These are phyloP conservation scores for Notolabrus celidotus DNA, from an alignment of 2,797 vertebrate genomes.

Conservation along the genomic window DNA sequence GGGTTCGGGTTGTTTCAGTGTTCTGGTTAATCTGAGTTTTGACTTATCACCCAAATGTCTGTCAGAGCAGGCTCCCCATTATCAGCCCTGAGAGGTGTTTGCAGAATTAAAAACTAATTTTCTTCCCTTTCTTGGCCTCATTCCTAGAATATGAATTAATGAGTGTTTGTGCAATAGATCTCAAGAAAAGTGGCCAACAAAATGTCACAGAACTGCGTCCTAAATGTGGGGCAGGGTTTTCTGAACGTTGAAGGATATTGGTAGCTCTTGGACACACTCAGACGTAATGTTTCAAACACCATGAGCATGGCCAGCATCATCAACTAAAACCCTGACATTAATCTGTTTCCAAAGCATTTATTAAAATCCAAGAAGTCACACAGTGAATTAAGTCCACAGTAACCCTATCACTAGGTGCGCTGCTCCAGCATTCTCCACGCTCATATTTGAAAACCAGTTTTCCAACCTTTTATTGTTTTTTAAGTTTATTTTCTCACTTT, in stretches of 20 bases:
- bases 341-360: constrained; percentile 50
- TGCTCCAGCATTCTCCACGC: constrained; percentile 30
- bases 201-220: constrained; percentile 22
- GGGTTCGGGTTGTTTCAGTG: background rate
- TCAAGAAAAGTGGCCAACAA: constrained; percentile 34
- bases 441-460: constrained; percentile 39
- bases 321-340: constrained; percentile 37
- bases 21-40: constrained; percentile 42
- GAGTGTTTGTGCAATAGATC: constrained; percentile 20
- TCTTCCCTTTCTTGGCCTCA: constrained; percentile 37
- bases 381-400: constrained; percentile 25
- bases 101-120: constrained; percentile 61
- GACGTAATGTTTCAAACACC: constrained; percentile 39
- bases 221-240: background rate
- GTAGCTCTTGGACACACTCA: background rate
- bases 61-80: constrained; percentile 19
- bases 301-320: constrained; percentile 20
- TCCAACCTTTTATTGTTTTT: constrained; percentile 70
- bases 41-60: constrained; percentile 17
- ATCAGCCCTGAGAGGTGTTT: constrained; percentile 49
- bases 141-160: constrained; percentile 35
- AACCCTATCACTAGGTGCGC: constrained; percentile 48
- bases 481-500: constrained; percentile 65
- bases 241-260: constrained; percentile 24
- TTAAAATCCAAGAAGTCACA: constrained; percentile 40